Percentiles rank a stretch among this genome's conserved stretches.
Evolutionary conservation across 2,113 vertebrate species (phyloP).

Genomic region (Calonectris borealis): DNA sequence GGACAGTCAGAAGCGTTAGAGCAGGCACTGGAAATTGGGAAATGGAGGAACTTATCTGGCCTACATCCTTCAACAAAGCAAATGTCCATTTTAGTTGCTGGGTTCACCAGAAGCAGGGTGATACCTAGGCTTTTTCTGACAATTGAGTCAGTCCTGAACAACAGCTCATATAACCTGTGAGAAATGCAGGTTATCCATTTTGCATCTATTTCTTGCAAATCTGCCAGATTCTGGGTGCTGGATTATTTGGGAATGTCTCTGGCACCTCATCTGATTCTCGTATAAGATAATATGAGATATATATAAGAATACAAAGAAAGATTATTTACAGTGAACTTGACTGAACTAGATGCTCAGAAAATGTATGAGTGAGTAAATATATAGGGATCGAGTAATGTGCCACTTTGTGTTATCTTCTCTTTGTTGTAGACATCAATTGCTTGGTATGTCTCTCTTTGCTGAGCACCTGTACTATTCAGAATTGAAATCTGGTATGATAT

Average conservation of each 20-base stretch:
- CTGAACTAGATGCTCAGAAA: neutral
- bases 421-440: slow-evolving; percentile 68
- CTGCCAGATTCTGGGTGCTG: neutral
- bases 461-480: slow-evolving; percentile 84
- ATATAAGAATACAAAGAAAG: neutral
- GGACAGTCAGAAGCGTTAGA: neutral
- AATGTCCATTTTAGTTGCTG: neutral
- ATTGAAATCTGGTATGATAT: slow-evolving; percentile 73
- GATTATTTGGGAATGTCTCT: neutral
- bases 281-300: neutral
- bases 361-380: neutral
- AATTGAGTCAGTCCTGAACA: neutral
- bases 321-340: neutral
- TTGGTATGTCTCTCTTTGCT: slow-evolving; percentile 81
- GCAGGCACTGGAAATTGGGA: neutral
- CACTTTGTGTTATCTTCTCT: neutral
- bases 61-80: neutral
- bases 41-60: neutral
- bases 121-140: neutral
- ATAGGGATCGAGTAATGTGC: neutral
- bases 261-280: neutral
- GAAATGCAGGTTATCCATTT: neutral
- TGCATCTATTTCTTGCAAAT: neutral
- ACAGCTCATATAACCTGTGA: neutral
- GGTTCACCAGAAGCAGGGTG: neutral